phyloP scores from a whole-genome alignment of 2,888 invertebrate genomes.

The Achlya flavicornis region DNA sequence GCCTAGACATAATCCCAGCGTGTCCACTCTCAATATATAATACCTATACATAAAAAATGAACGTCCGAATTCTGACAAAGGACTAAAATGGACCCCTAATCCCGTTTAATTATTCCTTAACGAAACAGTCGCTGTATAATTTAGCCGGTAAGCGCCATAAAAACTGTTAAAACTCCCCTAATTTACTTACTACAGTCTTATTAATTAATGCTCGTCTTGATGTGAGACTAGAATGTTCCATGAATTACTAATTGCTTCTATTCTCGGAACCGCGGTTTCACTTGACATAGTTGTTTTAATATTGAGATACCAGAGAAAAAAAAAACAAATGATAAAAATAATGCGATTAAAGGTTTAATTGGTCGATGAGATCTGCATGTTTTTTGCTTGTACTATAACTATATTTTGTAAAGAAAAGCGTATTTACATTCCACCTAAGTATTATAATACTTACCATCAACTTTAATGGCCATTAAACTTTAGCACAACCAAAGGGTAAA shows the following conservation, averaged over 20 bases:
- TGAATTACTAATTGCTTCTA: neutral
- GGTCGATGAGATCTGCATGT: no score
- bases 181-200: slow-evolving; percentile 18
- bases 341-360: no score
- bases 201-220: slow-evolving; percentile 19
- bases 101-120: slow-evolving; percentile 28
- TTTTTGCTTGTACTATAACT: no score
- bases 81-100: slow-evolving; percentile 22
- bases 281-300: no score
- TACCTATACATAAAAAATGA: neutral
- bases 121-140: slow-evolving; percentile 21
- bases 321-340: no score
- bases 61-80: slow-evolving; percentile 15
- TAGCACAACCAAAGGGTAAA: no score
- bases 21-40: neutral
- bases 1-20: neutral
- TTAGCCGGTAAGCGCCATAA: slow-evolving; percentile 21
- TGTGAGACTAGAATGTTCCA: neutral
- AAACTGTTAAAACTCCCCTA: slow-evolving; percentile 21
- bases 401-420: no score
- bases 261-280: no score
- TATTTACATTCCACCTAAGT: no score
- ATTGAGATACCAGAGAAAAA: no score
- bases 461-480: no score
- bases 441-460: no score